Percentiles rank a stretch among this genome's conserved stretches.
Conservation (phyloP, 2,113 vertebrate species). For the Periophthalmodon schlosseri region DNA sequence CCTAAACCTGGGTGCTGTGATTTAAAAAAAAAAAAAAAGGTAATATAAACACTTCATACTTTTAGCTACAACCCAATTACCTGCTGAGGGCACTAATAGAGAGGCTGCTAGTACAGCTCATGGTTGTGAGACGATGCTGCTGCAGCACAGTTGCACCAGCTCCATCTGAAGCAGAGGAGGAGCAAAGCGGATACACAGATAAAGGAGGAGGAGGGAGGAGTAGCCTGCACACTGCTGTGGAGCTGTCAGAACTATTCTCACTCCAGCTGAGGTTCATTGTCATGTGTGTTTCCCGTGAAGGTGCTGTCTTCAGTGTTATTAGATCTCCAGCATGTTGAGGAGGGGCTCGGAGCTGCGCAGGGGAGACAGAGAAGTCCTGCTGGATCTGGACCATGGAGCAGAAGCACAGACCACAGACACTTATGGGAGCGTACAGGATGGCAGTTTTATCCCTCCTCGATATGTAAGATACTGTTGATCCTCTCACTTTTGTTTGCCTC, state of each 20-base stretch:
- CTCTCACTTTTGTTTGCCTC: neutral
- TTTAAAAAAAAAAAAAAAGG: too few species aligned
- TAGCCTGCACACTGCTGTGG: constrained; percentile 45
- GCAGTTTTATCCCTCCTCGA: constrained; percentile 66
- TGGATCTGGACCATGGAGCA: constrained; percentile 63
- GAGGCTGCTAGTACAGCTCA: neutral
- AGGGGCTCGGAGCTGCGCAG: constrained; percentile 60
- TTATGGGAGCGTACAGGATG: constrained; percentile 73
- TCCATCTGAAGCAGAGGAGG: constrained; percentile 43
- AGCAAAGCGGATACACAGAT: constrained; percentile 49
- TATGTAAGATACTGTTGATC: constrained; percentile 70
- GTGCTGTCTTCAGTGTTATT: neutral
- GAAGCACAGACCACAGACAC: constrained; percentile 59
- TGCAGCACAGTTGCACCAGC: constrained; percentile 20
- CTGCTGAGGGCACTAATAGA: neutral
- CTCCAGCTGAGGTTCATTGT: constrained; percentile 33
- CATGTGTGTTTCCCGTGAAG: neutral
- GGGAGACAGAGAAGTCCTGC: constrained; percentile 71
- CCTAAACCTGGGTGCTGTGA: too few species aligned
- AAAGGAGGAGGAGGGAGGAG: constrained; percentile 47
- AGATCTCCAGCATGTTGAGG: constrained; percentile 68
- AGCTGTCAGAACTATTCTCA: constrained; percentile 26
- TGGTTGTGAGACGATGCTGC: constrained; percentile 31
- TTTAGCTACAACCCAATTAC: too few species aligned
- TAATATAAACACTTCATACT: too few species aligned